Evolutionary conservation across 1,140 invertebrate genomes (phyloP).

Genomic region (Aphis craccivora): DNA sequence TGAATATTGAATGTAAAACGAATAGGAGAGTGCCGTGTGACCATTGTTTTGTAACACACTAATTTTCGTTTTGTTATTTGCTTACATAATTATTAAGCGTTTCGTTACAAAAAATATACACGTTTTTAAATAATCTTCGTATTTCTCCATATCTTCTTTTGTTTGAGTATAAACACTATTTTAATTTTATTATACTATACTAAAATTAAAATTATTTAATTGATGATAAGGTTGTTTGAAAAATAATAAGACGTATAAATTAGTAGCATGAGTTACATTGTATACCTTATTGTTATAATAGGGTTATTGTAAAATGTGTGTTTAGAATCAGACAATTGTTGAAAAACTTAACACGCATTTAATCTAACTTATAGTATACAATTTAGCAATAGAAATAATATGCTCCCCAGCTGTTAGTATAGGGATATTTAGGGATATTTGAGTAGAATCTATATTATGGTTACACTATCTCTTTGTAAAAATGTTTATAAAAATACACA

Average conservation of each 20-base stretch:
- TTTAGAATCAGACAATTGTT: not conserved
- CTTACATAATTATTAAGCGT: conserved; percentile 39
- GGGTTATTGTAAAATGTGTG: not conserved
- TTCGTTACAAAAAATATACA: conserved; percentile 53
- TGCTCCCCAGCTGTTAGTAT: not conserved
- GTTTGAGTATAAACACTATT: conserved; percentile 15
- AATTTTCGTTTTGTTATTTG: conserved; percentile 50
- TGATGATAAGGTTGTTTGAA: not conserved
- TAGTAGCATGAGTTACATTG: not conserved
- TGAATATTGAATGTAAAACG: conserved; percentile 53
- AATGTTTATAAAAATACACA: not conserved
- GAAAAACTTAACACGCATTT: not conserved
- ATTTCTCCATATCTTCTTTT: not conserved
- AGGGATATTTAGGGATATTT: not conserved
- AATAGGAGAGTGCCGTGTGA: conserved; percentile 26
- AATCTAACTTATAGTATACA: not conserved
- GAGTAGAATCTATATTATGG: no score
- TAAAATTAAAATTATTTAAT: conserved; percentile 4
- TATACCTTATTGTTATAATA: not conserved
- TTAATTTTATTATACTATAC: not conserved
- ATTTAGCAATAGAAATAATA: not conserved
- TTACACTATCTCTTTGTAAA: no score
- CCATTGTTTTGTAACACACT: conserved; percentile 49
- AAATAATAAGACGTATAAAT: not conserved
- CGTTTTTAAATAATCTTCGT: conserved; percentile 32